These are phyloP conservation scores for Tipula vernalis DNA, from an alignment of 2,888 invertebrate species.

Conservation along the genomic window DNA sequence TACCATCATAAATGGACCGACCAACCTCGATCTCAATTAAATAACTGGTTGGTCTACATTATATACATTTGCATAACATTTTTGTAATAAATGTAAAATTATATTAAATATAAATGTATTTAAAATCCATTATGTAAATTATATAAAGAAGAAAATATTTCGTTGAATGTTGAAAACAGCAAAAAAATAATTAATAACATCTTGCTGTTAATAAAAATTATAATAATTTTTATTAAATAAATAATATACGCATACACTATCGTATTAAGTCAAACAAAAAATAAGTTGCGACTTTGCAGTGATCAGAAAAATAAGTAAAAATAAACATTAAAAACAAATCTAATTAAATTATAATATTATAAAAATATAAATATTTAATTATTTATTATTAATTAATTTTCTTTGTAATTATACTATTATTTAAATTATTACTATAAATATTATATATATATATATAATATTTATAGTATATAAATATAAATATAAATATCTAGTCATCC, in stretches of 20 bases:
- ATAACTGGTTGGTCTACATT: neutral
- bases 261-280: neutral
- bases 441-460: neutral
- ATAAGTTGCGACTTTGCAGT: constrained; percentile 7
- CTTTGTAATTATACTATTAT: neutral
- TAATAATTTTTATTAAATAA: neutral
- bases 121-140: neutral
- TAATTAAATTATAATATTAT: neutral
- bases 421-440: neutral
- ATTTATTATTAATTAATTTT: neutral
- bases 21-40: neutral
- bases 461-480: too few relatives aligned
- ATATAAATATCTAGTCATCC: neutral
- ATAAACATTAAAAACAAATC: neutral
- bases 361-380: neutral
- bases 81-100: constrained; percentile 5
- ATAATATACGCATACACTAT: neutral
- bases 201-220: neutral
- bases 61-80: neutral
- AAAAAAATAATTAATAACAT: neutral
- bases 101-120: neutral
- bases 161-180: constrained; percentile 6
- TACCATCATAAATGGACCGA: neutral
- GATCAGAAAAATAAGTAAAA: constrained; percentile 7
- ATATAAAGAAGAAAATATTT: neutral